Conservation (phyloP, 2,113 vertebrate genomes). For the Sapajus apella region DNA sequence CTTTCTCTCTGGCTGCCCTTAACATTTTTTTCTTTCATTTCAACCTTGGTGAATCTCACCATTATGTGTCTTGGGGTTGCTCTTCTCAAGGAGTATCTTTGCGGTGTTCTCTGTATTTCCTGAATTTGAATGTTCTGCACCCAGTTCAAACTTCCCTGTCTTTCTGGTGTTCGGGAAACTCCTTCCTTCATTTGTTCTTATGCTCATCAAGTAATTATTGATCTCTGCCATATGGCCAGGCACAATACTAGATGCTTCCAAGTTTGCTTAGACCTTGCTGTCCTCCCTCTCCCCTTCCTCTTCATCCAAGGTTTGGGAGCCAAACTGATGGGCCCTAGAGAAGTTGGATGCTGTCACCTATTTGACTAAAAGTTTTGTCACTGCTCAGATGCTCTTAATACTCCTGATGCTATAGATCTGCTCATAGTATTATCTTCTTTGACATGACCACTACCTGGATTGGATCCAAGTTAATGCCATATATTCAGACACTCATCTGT, state of each 20-base stretch:
- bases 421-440: background rate
- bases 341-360: background rate
- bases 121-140: no score
- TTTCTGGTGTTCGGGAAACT: background rate
- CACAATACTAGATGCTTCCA: background rate
- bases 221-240: background rate
- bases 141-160: background rate
- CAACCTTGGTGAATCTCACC: no score
- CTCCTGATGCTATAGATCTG: no score
- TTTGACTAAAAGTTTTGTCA: background rate
- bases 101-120: no score
- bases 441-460: background rate
- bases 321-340: background rate
- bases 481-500: background rate
- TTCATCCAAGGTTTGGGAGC: background rate
- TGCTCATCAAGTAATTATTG: background rate
- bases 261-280: background rate
- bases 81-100: no score
- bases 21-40: no score
- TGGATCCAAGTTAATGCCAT: background rate
- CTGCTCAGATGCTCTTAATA: background rate
- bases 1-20: no score
- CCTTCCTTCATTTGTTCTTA: background rate
- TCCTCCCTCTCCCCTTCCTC: fast-evolving
- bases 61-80: no score